Percentiles rank a stretch among this genome's conserved stretches.
Evolutionary conservation across 2,797 vertebrate species (phyloP).

Genomic region (Micrastur ruficollis): DNA sequence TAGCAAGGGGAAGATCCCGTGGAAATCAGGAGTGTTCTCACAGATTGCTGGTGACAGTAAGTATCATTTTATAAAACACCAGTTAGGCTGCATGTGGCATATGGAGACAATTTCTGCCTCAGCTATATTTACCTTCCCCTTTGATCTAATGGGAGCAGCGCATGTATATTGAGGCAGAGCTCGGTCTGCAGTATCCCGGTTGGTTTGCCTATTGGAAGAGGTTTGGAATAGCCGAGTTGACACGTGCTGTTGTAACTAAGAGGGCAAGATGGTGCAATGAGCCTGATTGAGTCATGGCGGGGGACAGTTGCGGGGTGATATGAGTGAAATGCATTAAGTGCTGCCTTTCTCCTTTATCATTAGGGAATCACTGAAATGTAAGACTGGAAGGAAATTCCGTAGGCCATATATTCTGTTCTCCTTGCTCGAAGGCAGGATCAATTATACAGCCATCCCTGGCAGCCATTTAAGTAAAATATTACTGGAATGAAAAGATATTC

Average conservation of each 20-base stretch:
- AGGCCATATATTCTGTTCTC: slow-evolving; percentile 20
- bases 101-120: slow-evolving; percentile 46
- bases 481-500: slow-evolving; percentile 21
- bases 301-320: background rate
- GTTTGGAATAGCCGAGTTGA: background rate
- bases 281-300: background rate
- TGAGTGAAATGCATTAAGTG: slow-evolving; percentile 10
- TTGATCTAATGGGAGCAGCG: slow-evolving; percentile 10
- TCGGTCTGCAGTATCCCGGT: background rate
- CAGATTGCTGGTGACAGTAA: slow-evolving; percentile 39
- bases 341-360: slow-evolving; percentile 29
- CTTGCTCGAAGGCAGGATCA: slow-evolving; percentile 29
- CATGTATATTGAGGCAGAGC: background rate
- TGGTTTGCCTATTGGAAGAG: background rate
- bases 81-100: slow-evolving; percentile 2
- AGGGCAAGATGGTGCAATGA: background rate
- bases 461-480: slow-evolving; percentile 47
- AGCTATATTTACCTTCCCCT: slow-evolving; percentile 46
- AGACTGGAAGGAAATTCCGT: slow-evolving; percentile 1
- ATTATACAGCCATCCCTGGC: slow-evolving; percentile 13
- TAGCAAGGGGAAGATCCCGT: background rate
- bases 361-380: slow-evolving; percentile 50
- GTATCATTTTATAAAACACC: slow-evolving; percentile 3
- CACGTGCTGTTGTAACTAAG: background rate
- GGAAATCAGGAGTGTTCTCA: slow-evolving; percentile 13